These are phyloP conservation scores for Rhodophaea formosa DNA, from an alignment of 2,888 invertebrate species.

Conservation along the genomic window DNA sequence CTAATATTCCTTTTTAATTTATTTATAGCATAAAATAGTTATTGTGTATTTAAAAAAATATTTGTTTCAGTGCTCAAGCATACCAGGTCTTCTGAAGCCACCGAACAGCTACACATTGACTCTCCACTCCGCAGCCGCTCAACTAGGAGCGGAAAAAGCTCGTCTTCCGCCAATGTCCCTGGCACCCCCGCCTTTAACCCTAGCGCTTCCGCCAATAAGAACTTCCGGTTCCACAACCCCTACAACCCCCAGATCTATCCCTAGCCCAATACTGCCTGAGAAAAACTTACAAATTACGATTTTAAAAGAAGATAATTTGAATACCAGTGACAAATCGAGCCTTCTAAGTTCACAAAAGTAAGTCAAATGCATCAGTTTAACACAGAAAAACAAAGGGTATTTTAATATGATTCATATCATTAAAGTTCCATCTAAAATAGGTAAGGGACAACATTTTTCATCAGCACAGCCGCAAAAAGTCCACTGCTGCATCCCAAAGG, in stretches of 20 bases:
- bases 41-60: too few species aligned
- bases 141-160: constrained; percentile 67
- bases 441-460: too few species aligned
- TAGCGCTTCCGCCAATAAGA: constrained; percentile 55
- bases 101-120: constrained; percentile 81
- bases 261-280: constrained; percentile 64
- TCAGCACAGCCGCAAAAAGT: too few species aligned
- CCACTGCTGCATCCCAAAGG: too few species aligned
- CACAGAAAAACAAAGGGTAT: too few species aligned
- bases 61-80: constrained; percentile 78
- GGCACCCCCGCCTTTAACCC: constrained; percentile 55
- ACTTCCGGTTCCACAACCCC: constrained; percentile 59
- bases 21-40: too few species aligned
- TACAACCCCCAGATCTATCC: constrained; percentile 58
- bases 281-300: constrained; percentile 69
- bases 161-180: constrained; percentile 65
- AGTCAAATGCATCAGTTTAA: constrained; percentile 39
- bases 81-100: constrained; percentile 85
- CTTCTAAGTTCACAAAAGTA: constrained; percentile 75
- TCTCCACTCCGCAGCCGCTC: constrained; percentile 66
- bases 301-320: constrained; percentile 68
- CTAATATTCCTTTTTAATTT: too few species aligned
- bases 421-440: too few species aligned
- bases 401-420: too few species aligned
- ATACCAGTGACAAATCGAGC: constrained; percentile 71